Evolutionary conservation across 2,797 vertebrate species (phyloP).

Genomic region (Dallia pectoralis): DNA sequence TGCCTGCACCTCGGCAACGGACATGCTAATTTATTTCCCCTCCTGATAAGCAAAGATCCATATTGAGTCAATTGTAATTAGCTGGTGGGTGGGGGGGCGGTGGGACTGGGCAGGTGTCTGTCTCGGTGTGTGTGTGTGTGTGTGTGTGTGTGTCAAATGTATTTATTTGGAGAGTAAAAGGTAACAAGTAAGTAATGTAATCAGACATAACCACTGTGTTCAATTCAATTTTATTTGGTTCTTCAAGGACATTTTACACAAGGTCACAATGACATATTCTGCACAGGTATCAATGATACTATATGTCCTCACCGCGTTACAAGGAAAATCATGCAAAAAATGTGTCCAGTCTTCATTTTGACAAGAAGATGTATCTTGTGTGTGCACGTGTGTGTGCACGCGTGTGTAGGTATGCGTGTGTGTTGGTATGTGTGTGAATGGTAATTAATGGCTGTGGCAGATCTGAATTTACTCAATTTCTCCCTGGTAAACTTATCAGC

Average conservation of each 20-base stretch:
- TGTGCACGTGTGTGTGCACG: no score
- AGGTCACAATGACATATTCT: not conserved
- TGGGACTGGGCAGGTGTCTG: constrained; percentile 40
- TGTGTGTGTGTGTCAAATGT: not conserved
- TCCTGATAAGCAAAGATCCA: constrained; percentile 98
- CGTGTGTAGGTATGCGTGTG: no score
- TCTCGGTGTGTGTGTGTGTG: not conserved
- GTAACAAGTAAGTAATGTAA: not conserved
- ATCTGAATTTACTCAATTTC: constrained; percentile 71
- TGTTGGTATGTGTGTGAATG: no score
- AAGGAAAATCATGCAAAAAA: no score
- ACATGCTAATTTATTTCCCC: constrained; percentile 92
- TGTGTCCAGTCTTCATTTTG: no score
- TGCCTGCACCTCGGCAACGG: constrained; percentile 76
- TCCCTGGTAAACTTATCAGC: constrained; percentile 71
- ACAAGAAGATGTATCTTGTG: no score
- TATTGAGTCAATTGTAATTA: constrained; percentile 99
- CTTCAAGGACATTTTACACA: not conserved
- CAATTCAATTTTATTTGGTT: not conserved
- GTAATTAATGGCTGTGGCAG: not conserved
- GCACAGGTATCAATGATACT: no score
- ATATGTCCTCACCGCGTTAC: no score
- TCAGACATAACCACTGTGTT: not conserved
- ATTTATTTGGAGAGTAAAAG: not conserved
- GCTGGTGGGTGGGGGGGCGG: constrained; percentile 75